Percentiles rank a stretch among this genome's conserved stretches.
Evolutionary conservation across 2,797 vertebrate genomes (phyloP).

Genomic region (Galagoides demidoff): DNA sequence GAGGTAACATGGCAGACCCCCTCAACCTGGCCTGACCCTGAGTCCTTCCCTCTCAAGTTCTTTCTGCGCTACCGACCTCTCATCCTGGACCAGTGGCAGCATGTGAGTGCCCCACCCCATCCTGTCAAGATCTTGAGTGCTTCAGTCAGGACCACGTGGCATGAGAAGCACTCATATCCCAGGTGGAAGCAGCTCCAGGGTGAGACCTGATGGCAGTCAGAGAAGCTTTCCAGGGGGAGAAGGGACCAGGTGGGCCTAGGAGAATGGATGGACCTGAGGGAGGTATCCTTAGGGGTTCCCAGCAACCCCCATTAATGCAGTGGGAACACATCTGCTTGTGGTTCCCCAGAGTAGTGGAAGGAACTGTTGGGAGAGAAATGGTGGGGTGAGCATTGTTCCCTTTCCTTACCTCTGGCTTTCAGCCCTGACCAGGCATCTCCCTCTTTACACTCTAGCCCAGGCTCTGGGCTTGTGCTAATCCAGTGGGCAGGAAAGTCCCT

Average conservation of each 20-base stretch:
- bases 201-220: background rate
- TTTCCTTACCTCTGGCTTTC: background rate
- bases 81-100: conserved; percentile 98
- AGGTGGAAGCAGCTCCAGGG: background rate
- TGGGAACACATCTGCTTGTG: background rate
- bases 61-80: conserved; percentile 97
- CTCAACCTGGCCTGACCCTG: conserved; percentile 96
- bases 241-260: background rate
- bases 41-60: conserved; percentile 97
- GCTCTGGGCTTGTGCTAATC: background rate
- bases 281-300: background rate
- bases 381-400: background rate
- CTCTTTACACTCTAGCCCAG: background rate
- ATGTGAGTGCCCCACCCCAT: conserved; percentile 90
- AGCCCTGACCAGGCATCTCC: background rate
- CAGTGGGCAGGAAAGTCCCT: background rate
- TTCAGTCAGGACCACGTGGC: background rate
- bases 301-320: background rate
- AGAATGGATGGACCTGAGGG: background rate
- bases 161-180: background rate
- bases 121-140: background rate
- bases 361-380: background rate
- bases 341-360: background rate
- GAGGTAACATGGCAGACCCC: conserved; percentile 97
- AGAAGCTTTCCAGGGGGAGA: background rate